Evolutionary conservation across 2,797 vertebrate genomes (phyloP).

Genomic region (Coccyzus lansbergi): DNA sequence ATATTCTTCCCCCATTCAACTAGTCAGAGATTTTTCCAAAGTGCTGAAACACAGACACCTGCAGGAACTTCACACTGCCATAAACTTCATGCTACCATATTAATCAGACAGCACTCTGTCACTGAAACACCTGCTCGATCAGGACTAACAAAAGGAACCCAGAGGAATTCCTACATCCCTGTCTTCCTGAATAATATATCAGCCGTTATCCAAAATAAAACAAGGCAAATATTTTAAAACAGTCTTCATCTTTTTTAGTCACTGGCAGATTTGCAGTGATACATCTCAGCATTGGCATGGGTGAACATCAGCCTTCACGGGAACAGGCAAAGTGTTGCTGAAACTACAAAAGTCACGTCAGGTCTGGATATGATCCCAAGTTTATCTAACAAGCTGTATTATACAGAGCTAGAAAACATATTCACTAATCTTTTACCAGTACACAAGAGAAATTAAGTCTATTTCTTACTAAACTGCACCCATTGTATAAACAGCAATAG

Average conservation of each 20-base stretch:
- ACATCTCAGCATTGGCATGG: not conserved
- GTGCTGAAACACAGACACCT: not conserved
- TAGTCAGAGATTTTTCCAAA: not conserved
- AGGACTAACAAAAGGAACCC: not conserved
- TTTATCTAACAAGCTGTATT: not conserved
- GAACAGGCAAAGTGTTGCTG: not conserved
- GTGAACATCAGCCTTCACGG: not conserved
- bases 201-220: not conserved
- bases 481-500: not conserved
- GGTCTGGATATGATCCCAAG: not conserved
- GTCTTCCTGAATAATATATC: not conserved
- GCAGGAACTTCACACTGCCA: not conserved
- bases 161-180: not conserved
- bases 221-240: not conserved
- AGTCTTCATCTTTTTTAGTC: not conserved
- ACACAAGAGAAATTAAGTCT: not conserved
- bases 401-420: not conserved
- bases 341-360: not conserved
- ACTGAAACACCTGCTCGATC: not conserved
- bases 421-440: not conserved
- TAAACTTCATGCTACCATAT: not conserved
- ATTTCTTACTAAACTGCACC: not conserved
- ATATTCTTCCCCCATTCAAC: too few species aligned
- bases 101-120: not conserved
- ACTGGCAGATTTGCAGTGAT: not conserved